These are phyloP conservation scores for Drosophila hamatofila DNA, from an alignment of 2,888 invertebrate genomes.

Conservation along the genomic window DNA sequence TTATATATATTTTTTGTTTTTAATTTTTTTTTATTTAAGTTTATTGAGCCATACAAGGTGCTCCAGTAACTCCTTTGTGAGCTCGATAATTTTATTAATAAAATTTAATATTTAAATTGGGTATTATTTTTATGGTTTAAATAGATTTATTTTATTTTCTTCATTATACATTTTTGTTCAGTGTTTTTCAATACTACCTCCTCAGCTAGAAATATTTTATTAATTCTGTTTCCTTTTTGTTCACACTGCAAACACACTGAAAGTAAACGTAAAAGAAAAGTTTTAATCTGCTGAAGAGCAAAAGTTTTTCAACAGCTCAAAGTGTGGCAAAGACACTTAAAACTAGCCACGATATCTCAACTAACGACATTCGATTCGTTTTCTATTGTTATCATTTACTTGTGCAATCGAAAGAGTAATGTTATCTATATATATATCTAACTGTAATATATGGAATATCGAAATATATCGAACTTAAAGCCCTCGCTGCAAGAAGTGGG, in stretches of 20 bases:
- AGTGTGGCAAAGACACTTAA: conserved; percentile 5
- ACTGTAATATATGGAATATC: no score
- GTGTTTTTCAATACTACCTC: background rate
- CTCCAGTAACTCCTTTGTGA: no score
- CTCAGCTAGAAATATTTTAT: no score
- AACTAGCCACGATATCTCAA: background rate
- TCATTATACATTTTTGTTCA: background rate
- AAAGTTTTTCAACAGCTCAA: conserved; percentile 2
- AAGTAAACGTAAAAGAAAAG: conserved; percentile 5
- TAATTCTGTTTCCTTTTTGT: background rate
- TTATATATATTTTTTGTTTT: no score
- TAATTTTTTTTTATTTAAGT: no score
- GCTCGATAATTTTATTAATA: no score
- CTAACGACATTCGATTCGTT: conserved; percentile 6
- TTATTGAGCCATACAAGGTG: no score
- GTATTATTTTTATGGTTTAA: background rate
- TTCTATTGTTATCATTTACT: background rate
- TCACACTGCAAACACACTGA: background rate
- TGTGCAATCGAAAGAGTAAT: no score
- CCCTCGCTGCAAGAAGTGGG: no score
- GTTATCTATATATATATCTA: no score
- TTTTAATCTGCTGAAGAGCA: conserved; percentile 12
- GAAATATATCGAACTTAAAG: no score
- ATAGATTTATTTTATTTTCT: background rate
- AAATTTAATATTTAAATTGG: no score